A percentile compares a stretch with the other conserved stretches of the same genome.
Conservation (phyloP, 2,888 invertebrate species). For the Crepidodera aurea region DNA sequence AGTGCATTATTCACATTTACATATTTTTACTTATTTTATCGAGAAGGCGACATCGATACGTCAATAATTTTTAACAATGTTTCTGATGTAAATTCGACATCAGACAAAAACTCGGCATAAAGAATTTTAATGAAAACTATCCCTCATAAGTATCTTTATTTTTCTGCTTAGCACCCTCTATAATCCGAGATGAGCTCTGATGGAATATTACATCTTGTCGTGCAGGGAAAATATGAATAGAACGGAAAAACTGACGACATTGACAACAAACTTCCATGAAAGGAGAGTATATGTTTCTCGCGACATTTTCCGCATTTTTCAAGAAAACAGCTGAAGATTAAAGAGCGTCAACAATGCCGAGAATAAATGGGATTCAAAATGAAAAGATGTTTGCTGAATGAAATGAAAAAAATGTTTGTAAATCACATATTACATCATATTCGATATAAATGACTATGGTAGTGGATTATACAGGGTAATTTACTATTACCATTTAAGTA, state of each 20-base stretch:
- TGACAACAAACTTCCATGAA: slow-evolving; percentile 37
- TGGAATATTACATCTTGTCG: slow-evolving; percentile 36
- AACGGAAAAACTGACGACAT: slow-evolving; percentile 34
- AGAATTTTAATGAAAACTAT: background rate
- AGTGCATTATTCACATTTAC: no score
- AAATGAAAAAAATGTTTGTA: slow-evolving; percentile 29
- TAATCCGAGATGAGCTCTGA: slow-evolving; percentile 24
- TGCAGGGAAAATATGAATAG: slow-evolving; percentile 31
- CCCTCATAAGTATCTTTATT: background rate
- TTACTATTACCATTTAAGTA: no score
- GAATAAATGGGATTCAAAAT: slow-evolving; percentile 33
- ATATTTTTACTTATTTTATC: no score
- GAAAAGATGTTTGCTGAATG: slow-evolving; percentile 28
- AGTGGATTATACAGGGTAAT: no score
- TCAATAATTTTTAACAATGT: no score
- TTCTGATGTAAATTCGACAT: no score
- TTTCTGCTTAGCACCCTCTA: slow-evolving; percentile 25
- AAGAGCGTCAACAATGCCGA: slow-evolving; percentile 27
- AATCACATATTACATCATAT: slow-evolving; percentile 21
- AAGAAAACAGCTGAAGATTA: slow-evolving; percentile 28
- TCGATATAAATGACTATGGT: slow-evolving; percentile 1
- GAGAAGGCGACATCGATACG: no score
- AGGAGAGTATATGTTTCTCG: slow-evolving; percentile 29
- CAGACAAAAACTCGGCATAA: no score
- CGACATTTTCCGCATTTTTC: slow-evolving; percentile 34